phyloP scores from a whole-genome alignment of 64 coral and sea anemone genomes.

The Dendrophyllia cribrosa region DNA sequence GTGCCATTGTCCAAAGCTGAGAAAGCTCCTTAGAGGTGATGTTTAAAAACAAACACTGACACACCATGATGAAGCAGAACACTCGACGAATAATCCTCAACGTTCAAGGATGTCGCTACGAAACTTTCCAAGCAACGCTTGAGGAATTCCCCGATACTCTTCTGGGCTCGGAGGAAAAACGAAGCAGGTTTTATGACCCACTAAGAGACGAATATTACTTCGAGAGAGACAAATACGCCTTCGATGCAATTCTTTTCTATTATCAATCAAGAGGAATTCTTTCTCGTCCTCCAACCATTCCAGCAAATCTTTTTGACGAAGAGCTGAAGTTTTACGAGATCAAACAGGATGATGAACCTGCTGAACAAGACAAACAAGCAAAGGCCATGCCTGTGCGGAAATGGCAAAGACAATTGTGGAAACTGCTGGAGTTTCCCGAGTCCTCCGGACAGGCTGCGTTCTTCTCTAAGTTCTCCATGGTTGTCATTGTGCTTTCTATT shows the following conservation, averaged over 20 bases:
- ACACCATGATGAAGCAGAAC: slow-evolving; percentile 20
- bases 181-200: slow-evolving; percentile 66
- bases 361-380: neutral
- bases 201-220: slow-evolving; percentile 74
- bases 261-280: slow-evolving; percentile 93
- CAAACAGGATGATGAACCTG: neutral
- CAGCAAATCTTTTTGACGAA: slow-evolving; percentile 53
- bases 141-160: slow-evolving; percentile 84
- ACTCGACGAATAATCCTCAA: slow-evolving; percentile 77
- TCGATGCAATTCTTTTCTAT: slow-evolving; percentile 88
- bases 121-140: slow-evolving; percentile 85
- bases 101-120: slow-evolving; percentile 81
- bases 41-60: neutral
- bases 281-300: slow-evolving; percentile 70
- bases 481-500: slow-evolving; percentile 67
- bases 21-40: neutral
- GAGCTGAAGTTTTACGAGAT: slow-evolving; percentile 84
- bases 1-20: neutral
- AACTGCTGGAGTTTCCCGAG: slow-evolving; percentile 71
- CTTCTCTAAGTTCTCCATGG: slow-evolving; percentile 63
- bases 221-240: slow-evolving; percentile 75
- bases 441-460: slow-evolving; percentile 61
- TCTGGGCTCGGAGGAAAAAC: slow-evolving; percentile 70
- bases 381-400: slow-evolving; percentile 15
- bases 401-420: slow-evolving; percentile 69